phyloP scores from a whole-genome alignment of 2,113 vertebrate species.

The Chaetops frenatus region DNA sequence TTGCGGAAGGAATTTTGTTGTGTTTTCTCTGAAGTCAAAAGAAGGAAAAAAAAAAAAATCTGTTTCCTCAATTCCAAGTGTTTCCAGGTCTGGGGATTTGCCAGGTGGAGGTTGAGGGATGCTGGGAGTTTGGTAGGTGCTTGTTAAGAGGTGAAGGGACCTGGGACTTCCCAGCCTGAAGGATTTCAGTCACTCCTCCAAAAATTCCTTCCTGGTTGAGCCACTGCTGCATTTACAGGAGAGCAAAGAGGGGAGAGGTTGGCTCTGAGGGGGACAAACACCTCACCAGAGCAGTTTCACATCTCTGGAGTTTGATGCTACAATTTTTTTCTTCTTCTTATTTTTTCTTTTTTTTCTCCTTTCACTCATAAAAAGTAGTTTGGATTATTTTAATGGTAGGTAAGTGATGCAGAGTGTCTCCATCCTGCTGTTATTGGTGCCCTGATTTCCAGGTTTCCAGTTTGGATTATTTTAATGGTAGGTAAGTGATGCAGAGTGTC shows the following conservation, averaged over 20 bases:
- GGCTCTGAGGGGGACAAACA: not conserved
- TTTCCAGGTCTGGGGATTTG: not conserved
- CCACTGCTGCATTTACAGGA: not conserved
- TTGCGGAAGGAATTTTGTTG: not conserved
- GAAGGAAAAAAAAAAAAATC: too few species aligned
- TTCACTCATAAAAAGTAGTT: not conserved
- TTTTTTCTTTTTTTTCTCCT: not conserved
- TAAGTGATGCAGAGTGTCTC: not conserved
- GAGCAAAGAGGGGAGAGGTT: not conserved
- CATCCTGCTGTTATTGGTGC: fast-evolving
- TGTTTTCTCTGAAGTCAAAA: not conserved
- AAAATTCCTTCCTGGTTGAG: not conserved
- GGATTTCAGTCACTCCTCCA: not conserved
- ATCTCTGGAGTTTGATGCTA: not conserved
- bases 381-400: not conserved
- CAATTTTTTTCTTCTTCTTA: not conserved
- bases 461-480: too few species aligned
- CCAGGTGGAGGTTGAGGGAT: not conserved
- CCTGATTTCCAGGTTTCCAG: not conserved
- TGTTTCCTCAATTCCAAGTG: not conserved
- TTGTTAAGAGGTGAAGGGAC: not conserved
- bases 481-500: not conserved
- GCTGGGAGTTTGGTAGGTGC: not conserved
- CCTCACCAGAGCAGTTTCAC: not conserved
- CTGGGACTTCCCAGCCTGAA: not conserved